These are phyloP conservation scores for Cetoscarus ocellatus DNA, from an alignment of 2,797 vertebrate genomes.

Conservation along the genomic window DNA sequence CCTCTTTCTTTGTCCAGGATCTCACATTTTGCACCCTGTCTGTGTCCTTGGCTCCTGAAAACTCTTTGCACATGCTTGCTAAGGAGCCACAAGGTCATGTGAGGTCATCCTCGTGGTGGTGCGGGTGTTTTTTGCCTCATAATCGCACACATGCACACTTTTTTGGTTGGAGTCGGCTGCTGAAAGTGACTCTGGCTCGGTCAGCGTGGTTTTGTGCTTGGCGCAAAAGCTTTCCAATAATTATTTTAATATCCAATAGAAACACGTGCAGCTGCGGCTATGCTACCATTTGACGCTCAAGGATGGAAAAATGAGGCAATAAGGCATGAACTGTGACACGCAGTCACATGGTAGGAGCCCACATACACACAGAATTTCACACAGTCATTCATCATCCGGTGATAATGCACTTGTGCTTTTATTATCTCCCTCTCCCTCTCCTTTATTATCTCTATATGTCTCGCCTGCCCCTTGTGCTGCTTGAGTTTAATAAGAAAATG, in stretches of 20 bases:
- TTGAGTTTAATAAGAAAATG: constrained; percentile 36
- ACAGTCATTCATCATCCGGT: constrained; percentile 11
- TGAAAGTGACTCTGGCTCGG: constrained; percentile 52
- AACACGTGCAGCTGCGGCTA: constrained; percentile 26
- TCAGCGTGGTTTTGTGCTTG: constrained; percentile 58
- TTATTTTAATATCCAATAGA: constrained; percentile 45
- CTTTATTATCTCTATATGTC: neutral
- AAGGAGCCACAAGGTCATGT: constrained; percentile 33
- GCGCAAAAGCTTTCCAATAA: constrained; percentile 59
- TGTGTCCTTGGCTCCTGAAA: constrained; percentile 4
- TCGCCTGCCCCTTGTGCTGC: constrained; percentile 9
- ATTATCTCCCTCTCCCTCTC: neutral
- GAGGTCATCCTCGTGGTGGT: constrained; percentile 20
- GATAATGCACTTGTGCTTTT: neutral
- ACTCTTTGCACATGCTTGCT: constrained; percentile 36
- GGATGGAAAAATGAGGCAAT: constrained; percentile 53
- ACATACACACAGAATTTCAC: constrained; percentile 47
- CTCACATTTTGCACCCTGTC: constrained; percentile 15
- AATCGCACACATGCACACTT: constrained; percentile 6
- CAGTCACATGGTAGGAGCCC: constrained; percentile 8
- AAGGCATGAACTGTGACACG: constrained; percentile 3
- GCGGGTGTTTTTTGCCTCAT: neutral
- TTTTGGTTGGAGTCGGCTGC: constrained; percentile 42
- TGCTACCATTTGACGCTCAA: constrained; percentile 37
- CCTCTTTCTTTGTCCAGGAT: constrained; percentile 24